Conservation (phyloP, 2,888 invertebrate species). For the Ectobius pallidus region DNA sequence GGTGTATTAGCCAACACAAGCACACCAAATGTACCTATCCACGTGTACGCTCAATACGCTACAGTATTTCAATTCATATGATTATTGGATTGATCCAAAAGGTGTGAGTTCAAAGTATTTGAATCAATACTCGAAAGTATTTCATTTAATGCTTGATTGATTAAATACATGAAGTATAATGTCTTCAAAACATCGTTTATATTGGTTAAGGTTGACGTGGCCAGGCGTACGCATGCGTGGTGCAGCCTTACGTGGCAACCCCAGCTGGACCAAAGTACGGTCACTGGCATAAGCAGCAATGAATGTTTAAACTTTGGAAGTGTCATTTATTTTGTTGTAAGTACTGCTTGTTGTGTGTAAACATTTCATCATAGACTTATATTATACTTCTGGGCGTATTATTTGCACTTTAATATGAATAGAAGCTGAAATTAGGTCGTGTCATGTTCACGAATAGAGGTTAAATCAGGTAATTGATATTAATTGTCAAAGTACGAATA, state of each 20-base stretch:
- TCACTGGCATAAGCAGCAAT: slow-evolving; percentile 24
- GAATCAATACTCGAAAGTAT: no score
- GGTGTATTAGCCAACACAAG: no score
- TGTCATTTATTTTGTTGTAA: background rate
- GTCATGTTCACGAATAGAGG: background rate
- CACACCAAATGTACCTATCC: no score
- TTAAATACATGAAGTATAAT: no score
- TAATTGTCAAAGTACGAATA: background rate
- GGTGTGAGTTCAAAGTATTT: no score
- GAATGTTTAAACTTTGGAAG: slow-evolving; percentile 22
- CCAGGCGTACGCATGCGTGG: slow-evolving; percentile 57
- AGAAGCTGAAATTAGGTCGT: background rate
- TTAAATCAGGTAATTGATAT: background rate
- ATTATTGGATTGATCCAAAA: no score
- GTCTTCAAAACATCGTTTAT: no score
- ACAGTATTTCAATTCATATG: no score
- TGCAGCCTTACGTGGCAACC: slow-evolving; percentile 66
- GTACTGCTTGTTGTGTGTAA: background rate
- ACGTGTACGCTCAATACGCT: no score
- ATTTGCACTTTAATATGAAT: background rate
- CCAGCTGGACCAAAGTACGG: slow-evolving; percentile 47
- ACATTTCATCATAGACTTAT: background rate
- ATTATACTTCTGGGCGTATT: background rate
- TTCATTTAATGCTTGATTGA: no score
- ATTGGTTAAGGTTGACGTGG: slow-evolving; percentile 26